Percentiles rank a stretch among this genome's conserved stretches.
These are phyloP conservation scores for Acropternis orthonyx DNA, from an alignment of 2,797 vertebrate species.

Conservation along the genomic window DNA sequence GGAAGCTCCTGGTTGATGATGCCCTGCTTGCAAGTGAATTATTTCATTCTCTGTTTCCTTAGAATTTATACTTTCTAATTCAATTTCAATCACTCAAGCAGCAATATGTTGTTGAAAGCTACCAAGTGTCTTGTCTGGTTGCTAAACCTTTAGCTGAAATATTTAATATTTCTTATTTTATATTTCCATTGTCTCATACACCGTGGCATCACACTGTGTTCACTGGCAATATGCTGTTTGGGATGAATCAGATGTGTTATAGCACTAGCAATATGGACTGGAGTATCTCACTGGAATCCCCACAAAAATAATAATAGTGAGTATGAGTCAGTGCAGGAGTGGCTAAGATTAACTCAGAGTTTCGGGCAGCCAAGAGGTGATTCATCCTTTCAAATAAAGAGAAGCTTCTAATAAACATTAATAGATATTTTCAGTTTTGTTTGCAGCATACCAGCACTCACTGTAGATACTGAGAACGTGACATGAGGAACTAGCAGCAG, in stretches of 20 bases:
- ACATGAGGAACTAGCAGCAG: background rate
- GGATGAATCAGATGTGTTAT: background rate
- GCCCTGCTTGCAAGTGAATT: background rate
- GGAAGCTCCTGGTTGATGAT: background rate
- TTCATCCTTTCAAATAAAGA: conserved; percentile 42
- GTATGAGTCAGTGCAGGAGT: conserved; percentile 57
- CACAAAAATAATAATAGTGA: background rate
- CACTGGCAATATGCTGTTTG: background rate
- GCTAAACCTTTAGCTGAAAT: background rate
- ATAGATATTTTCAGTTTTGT: conserved; percentile 15
- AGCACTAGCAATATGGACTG: background rate
- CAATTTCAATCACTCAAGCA: background rate
- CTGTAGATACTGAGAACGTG: background rate
- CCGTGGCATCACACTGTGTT: background rate
- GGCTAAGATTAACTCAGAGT: conserved; percentile 60
- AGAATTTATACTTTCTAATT: background rate
- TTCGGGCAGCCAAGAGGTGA: conserved; percentile 54
- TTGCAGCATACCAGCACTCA: background rate
- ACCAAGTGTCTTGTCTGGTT: background rate
- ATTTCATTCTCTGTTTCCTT: background rate
- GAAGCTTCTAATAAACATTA: conserved; percentile 35
- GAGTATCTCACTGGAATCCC: background rate
- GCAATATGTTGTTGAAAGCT: background rate
- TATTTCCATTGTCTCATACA: background rate
- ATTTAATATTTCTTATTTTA: background rate